Percentiles rank a stretch among this genome's conserved stretches.
Conservation (phyloP, 2,113 vertebrate genomes). For the Coptodon bakossiorum region DNA sequence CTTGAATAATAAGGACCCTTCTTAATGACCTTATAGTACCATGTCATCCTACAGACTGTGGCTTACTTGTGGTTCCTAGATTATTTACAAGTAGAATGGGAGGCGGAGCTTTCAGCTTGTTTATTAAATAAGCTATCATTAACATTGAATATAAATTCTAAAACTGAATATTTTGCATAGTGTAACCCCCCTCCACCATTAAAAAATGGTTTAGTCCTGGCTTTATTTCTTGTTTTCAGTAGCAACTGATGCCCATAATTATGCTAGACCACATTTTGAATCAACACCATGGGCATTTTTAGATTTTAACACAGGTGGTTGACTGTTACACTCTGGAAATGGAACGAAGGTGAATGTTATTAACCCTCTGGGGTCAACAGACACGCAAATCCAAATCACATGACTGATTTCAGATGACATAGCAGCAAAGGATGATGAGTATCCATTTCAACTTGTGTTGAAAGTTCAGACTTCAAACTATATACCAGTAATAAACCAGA, state of each 20-base stretch:
- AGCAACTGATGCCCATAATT: not conserved
- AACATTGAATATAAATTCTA: not conserved
- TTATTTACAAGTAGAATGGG: not conserved
- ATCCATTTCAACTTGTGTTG: not conserved
- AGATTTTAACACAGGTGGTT: not conserved
- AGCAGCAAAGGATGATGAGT: not conserved
- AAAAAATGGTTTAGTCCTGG: not conserved
- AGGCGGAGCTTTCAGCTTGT: not conserved
- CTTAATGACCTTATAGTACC: not conserved
- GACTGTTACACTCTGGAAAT: not conserved
- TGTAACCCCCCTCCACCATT: not conserved
- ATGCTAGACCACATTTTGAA: not conserved
- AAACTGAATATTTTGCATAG: not conserved
- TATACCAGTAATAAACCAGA: not conserved
- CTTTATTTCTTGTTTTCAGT: not conserved
- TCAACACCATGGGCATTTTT: not conserved
- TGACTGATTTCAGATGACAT: not conserved
- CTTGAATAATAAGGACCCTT: not conserved
- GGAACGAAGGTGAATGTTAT: not conserved
- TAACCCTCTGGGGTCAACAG: not conserved
- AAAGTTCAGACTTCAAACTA: not conserved
- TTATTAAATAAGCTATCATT: not conserved
- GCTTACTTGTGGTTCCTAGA: not conserved
- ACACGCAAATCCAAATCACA: not conserved
- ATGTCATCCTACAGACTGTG: not conserved